Evolutionary conservation across 2,113 vertebrate species (phyloP).

Genomic region (Lycaon pictus): DNA sequence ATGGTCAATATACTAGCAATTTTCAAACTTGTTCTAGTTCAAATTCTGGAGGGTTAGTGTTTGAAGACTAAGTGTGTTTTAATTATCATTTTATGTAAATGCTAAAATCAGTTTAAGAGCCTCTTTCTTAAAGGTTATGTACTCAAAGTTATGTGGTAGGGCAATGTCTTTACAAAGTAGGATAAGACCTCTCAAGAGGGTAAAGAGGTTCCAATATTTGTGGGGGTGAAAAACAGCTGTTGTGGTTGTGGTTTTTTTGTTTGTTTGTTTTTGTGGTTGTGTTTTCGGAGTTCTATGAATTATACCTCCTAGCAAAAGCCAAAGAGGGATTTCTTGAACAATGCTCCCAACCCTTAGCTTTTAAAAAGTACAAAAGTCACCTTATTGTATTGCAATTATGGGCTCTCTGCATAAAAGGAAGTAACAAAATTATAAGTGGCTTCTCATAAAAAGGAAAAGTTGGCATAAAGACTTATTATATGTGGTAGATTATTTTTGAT

Average conservation of each 20-base stretch:
- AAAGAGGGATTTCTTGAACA: neutral
- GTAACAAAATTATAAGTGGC: neutral
- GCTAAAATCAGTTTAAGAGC: neutral
- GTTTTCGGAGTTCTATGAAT: neutral
- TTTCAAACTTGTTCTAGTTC: neutral
- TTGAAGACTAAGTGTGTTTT: neutral
- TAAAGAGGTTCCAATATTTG: neutral
- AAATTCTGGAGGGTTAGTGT: neutral
- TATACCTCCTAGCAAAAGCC: neutral
- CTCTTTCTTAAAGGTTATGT: neutral
- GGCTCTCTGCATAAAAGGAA: neutral
- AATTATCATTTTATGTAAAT: neutral
- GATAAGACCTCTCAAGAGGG: neutral
- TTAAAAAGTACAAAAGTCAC: neutral
- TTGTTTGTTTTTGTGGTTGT: neutral
- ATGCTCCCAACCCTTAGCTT: neutral
- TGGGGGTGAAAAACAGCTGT: neutral
- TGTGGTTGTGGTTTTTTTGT: too few relatives aligned
- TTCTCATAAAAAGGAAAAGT: constrained; percentile 12
- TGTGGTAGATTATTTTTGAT: neutral
- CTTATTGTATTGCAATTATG: neutral
- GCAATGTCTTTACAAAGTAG: neutral
- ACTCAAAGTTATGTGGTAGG: neutral
- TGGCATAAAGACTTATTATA: neutral
- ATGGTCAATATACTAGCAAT: neutral